Evolutionary conservation across 2,797 vertebrate genomes (phyloP), one percentile per base, ranked within the genome.

Genomic region (Acrocephalus scirpaceus): DNA sequence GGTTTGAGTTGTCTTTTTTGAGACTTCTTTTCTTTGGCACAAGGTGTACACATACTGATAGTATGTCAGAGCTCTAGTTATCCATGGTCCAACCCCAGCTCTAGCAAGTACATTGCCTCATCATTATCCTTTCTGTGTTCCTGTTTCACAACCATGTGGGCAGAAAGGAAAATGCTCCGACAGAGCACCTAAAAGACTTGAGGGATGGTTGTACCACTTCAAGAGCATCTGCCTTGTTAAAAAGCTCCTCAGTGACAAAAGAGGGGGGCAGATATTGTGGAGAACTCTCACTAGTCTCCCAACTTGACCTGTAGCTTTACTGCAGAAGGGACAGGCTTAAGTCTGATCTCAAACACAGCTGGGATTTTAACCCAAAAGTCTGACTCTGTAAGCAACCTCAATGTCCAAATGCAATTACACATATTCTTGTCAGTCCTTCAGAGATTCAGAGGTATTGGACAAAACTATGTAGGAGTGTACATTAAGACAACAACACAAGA

Each of bases 71-170:
- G 29, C 29, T 56, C 34, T 32, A 76, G 40, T 30, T 60, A 82
- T 3, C 20, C 1, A 1, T 47, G 7, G 50, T 73, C 12, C 32
- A 82, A 34, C 8, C 26, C 34, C 30, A 86, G 64, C 16, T 83
- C 40, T 16, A 61, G 38, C 11, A 65, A 48, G 34, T 20, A 26
- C 18, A 8, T 3, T 62, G 21, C 45, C 64, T 67, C 44, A 58
- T 66, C 20, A 73, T 10, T 27, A 17, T 54, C 17, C 11, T 61
- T 75, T 50, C 74, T 64, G 23, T 32, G 40, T 16, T 62, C 32
- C 23, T 70, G 16, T 36, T 80, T 58, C 4, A 2, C 13, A 77
- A 30, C 1, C 6, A 6, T 11, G 20, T 1, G 3, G 18, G 13
- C 30, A 77, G 65, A 76, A 88, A 66, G 27, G 16, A 25, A 70